These are phyloP conservation scores for Hydrophis major DNA, from an alignment of 2,797 vertebrate genomes.

Conservation along the genomic window DNA sequence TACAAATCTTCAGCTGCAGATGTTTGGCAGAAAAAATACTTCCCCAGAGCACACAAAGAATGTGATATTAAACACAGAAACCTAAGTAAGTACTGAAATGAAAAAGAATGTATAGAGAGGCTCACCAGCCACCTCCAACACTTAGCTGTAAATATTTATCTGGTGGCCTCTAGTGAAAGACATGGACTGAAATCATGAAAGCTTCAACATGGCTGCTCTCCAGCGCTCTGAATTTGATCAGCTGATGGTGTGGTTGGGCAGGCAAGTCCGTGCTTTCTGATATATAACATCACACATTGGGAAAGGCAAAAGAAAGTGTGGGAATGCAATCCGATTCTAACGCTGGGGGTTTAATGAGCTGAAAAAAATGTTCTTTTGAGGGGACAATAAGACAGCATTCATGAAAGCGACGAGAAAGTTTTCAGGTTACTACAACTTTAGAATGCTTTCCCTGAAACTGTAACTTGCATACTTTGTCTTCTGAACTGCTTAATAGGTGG, in stretches of 20 bases:
- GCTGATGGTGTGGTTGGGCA: conserved; percentile 18
- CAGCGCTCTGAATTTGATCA: conserved; percentile 46
- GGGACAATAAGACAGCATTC: background rate
- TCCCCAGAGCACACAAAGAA: conserved; percentile 10
- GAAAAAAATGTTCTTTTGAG: background rate
- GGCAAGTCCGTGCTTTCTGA: background rate
- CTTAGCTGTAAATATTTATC: conserved; percentile 72
- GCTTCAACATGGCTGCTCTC: conserved; percentile 55
- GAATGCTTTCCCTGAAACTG: conserved; percentile 22
- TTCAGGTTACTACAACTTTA: background rate
- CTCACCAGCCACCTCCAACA: conserved; percentile 40
- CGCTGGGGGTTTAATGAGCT: background rate
- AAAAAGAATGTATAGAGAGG: conserved; percentile 67
- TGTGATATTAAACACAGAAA: conserved; percentile 35
- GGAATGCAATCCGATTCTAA: background rate
- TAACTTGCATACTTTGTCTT: background rate
- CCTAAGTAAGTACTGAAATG: conserved; percentile 41
- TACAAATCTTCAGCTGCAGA: background rate
- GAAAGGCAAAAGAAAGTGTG: conserved; percentile 6
- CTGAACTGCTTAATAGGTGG: background rate
- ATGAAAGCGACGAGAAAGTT: background rate
- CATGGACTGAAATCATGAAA: conserved; percentile 60
- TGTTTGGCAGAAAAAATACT: background rate
- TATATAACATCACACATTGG: background rate
- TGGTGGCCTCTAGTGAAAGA: conserved; percentile 60